Evolutionary conservation across 2,888 invertebrate genomes (phyloP), one percentile per base, ranked within the genome.

Genomic region (Chymomyza fuscimana): DNA sequence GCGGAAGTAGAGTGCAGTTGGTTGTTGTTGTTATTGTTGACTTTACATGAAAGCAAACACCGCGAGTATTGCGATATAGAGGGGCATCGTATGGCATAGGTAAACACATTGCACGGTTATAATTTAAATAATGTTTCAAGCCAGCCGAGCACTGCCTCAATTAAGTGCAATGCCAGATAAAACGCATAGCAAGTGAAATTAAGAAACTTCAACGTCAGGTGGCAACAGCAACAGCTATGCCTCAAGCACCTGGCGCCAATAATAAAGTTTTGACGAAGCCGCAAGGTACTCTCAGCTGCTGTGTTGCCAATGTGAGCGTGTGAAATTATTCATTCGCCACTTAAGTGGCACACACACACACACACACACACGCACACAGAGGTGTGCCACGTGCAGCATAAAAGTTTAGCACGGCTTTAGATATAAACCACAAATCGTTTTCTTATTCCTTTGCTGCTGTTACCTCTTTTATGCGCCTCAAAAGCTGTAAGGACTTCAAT

Each of bases 241-340:
- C n/a, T 54, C 19, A 19, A 54, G 54, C 80, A 71, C 70, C 72
- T 67, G 74, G 65, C 70, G 66, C 68, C 56, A 64, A 67, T 70
- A 70, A 74, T 74, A 76, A 87, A 86, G 75, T 80, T 83, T 80
- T 69, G 69, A 60, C 58, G 12, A 69, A 60, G 60, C 51, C 63
- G 32, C 63, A 52, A 40, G 40, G 40, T 12, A 12, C 40, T 46
- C 12, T 46, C 40, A 46, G 40, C 29, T 52, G 63, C 70, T 73
- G 72, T 51, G 74, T 67, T 12, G 60, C 22, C 19, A 60, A 63
- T 60, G 76, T 74, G 86, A 63, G 75, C 88, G 71, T 70, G 72
- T 72, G 80, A 84, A 88, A 88, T 85, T 86, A 88, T 85, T 85
- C 88, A 85, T 88, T 86, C 82, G 78, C 77, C 77, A 76, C 80